Base-by-base conservation (phyloP, 64 coral and sea anemone genomes). In the Cladopsammia gracilis region DNA sequence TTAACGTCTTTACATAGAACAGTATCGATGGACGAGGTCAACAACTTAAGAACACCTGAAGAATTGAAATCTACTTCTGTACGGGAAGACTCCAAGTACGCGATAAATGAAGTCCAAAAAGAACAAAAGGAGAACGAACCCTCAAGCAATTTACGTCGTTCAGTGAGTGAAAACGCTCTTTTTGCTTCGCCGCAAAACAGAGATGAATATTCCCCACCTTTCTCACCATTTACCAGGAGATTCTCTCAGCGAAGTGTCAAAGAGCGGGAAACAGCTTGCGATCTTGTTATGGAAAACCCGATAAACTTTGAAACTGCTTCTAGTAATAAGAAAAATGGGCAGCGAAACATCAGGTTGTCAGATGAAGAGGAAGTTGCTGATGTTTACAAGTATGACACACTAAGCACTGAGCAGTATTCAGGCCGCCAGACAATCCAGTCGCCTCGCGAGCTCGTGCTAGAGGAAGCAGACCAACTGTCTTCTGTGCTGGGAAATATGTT, bases 381-480 rank as follows among this genome's bases (percentile, higher is more conserved):
- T 42, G 2, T 64, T 5, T 7, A 25, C 6, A 82, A 57, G 49
- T 24, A 18, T 19, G 42, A 45, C 8, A 46, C 16, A n/a, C 25
- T 13, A 11, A 22, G 62, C 11, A 49, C 8, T 45, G 3, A 13
- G 8, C 80, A 8, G 46, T 49, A 75, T 48, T 5, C 19, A 1
- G 53, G 14, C 6, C 77, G 77, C 23, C 56, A 59, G 23, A 10
- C 60, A 50, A 43, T 67, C 19, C 80, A 18, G 2, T 67, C 61
- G 13, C 80, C 61, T 24, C 62, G 20, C 11, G 19, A 84, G 20
- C 26, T 16, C 0, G 80, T 64, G 19, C 62, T 67, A 44, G 34
- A 84, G 60, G 80, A 84, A 68, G 80, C 80, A 84, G 80, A 84
- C n/a, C 16, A 84, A 43, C 43, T 84, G 18, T 84, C 80, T 10